Conservation (phyloP, 2,797 vertebrate genomes). For the Sebastes minor region DNA sequence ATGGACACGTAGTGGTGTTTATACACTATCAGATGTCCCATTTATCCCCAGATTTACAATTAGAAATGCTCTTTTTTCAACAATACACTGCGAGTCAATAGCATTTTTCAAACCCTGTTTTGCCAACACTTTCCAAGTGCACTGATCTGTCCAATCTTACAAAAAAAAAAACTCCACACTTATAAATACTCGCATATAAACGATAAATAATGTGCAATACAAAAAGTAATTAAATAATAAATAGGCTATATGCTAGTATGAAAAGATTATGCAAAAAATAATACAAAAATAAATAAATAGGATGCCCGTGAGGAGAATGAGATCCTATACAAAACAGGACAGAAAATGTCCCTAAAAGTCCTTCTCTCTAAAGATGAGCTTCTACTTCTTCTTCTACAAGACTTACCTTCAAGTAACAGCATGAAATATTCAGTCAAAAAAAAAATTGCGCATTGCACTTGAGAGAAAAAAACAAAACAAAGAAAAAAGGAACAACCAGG, state of each 20-base stretch:
- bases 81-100: slow-evolving; percentile 85
- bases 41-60: slow-evolving; percentile 78
- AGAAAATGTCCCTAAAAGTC: slow-evolving; percentile 69
- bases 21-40: slow-evolving; percentile 76
- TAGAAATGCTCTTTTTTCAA: slow-evolving; percentile 69
- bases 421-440: slow-evolving; percentile 77
- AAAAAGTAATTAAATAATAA: slow-evolving; percentile 96
- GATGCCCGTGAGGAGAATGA: slow-evolving; percentile 77
- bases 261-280: slow-evolving; percentile 86
- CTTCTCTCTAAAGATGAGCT: slow-evolving; percentile 80
- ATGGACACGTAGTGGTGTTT: slow-evolving; percentile 76
- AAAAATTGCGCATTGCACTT: slow-evolving; percentile 85
- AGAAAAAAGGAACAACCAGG: slow-evolving; percentile 63
- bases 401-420: slow-evolving; percentile 97
- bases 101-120: slow-evolving; percentile 80
- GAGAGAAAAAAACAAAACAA: slow-evolving; percentile 51
- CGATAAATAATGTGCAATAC: slow-evolving; percentile 99
- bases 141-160: slow-evolving; percentile 88
- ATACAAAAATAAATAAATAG: slow-evolving; percentile 91
- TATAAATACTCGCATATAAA: slow-evolving; percentile 96
- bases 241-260: slow-evolving; percentile 86
- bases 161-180: slow-evolving; percentile 85
- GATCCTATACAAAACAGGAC: slow-evolving; percentile 74
- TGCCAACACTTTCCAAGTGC: slow-evolving; percentile 79
- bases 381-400: slow-evolving; percentile 87